Evolutionary conservation across 2,113 vertebrate species (phyloP).

Genomic region (Callospermophilus lateralis): DNA sequence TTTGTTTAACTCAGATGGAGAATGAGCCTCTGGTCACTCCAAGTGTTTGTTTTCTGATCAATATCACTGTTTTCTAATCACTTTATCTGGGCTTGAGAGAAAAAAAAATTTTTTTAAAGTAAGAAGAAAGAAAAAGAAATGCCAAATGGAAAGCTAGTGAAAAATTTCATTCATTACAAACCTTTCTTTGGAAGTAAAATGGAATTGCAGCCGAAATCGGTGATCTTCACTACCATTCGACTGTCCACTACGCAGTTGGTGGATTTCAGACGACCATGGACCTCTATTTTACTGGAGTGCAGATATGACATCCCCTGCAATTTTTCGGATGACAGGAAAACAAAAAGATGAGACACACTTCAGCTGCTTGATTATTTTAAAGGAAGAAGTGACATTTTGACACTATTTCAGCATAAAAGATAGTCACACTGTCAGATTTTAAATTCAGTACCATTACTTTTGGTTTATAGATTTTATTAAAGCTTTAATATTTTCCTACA

Average conservation of each 20-base stretch:
- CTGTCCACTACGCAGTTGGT: conserved; percentile 98
- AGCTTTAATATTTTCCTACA: not conserved
- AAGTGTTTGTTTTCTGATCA: not conserved
- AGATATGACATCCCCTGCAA: conserved; percentile 98
- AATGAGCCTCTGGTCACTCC: not conserved
- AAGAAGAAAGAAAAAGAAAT: not conserved
- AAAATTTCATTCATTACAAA: conserved; percentile 76
- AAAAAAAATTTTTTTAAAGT: not conserved
- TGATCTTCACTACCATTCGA: conserved; percentile 99
- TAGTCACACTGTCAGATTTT: not conserved
- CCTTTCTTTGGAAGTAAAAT: conserved; percentile 93
- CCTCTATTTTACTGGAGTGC: conserved; percentile 95
- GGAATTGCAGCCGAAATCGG: conserved; percentile 97
- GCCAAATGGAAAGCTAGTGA: not conserved
- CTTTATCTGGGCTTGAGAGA: not conserved
- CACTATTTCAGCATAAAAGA: not conserved
- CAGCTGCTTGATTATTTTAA: conserved; percentile 2
- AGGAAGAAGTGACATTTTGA: not conserved
- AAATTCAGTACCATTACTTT: not conserved
- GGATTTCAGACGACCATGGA: conserved; percentile 97
- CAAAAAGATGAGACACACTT: not conserved
- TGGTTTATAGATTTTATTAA: not conserved
- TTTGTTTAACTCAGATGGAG: not conserved
- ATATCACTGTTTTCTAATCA: not conserved
- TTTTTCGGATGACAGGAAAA: conserved; percentile 58